These are phyloP conservation scores for Neoitamus cyanurus DNA, from an alignment of 2,888 invertebrate genomes.

Conservation along the genomic window DNA sequence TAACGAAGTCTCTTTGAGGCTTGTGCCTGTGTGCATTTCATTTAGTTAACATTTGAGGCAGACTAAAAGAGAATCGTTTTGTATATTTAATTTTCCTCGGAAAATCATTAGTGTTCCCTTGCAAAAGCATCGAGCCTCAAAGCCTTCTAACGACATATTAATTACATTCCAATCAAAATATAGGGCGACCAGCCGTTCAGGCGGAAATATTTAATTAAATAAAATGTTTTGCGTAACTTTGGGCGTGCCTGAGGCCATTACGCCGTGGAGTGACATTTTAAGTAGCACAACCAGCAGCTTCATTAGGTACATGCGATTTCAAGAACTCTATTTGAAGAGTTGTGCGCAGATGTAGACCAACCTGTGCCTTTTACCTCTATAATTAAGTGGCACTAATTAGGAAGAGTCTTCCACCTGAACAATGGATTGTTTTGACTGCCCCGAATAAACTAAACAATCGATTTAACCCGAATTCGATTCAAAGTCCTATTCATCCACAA, in stretches of 20 bases:
- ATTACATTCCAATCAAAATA: not conserved
- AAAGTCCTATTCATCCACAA: not conserved
- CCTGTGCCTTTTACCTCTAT: not conserved
- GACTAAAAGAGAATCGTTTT: not conserved
- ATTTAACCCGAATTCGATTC: not conserved
- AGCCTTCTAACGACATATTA: not conserved
- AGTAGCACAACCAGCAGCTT: not conserved
- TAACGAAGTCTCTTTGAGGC: not conserved
- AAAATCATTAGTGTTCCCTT: not conserved
- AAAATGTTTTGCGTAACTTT: not conserved
- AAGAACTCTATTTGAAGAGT: not conserved
- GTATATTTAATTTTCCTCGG: not conserved
- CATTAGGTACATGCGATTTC: too few relatives aligned
- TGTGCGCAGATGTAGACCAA: not conserved
- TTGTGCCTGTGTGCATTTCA: not conserved
- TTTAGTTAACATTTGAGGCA: not conserved
- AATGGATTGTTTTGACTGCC: not conserved
- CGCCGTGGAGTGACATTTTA: not conserved
- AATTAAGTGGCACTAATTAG: not conserved
- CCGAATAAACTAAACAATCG: not conserved
- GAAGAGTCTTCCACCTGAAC: not conserved
- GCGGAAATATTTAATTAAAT: not conserved
- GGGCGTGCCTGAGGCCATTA: not conserved
- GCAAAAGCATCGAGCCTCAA: not conserved
- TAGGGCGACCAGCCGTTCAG: not conserved